Base-by-base conservation (phyloP, 2,888 invertebrate species). In the Cistogaster globosa region DNA sequence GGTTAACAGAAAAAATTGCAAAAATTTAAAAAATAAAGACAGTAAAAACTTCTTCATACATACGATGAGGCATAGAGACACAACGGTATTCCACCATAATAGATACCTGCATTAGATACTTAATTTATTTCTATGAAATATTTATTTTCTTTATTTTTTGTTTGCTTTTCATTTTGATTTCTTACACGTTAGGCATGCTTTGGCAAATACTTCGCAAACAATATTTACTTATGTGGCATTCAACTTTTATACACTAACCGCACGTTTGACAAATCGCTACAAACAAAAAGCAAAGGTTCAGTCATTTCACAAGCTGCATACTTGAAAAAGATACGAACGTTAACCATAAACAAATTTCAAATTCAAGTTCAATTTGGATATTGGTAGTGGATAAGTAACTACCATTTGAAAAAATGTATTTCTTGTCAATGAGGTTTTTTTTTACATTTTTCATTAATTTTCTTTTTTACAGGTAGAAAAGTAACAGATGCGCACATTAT, bases 1-100 rank as follows among this genome's bases (percentile, higher is more conserved):
- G 83, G 85, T 86, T 86, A 84, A 67, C 82, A 72, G 69, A 78
- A 84, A 85, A 80, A 60, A 62, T 77, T 67, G 32, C 48, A 80
- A 72, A 65, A 74, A 63, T 65, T 32, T 16, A 60, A 22, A 48
- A 65, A 51, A 45, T 5, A 18, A 60, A 12, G 22, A 58, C 58
- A 16, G 12, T 18, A 60, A 77, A 45, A 67, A 36, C 22, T 67
- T 71, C 20, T 74, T 48, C 48, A 32, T 26, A 57, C 48, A 32
- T 26, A 57, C 38, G 71, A 77, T 81, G 79, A 80, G 48, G 67
- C 79, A 67, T 67, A 67, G 55, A 48, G 55, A 57, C 57, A 63
- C 76, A 77, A 80, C 81, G 72, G 80, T 77, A 76, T 80, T 67
- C 62, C 42, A 69, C 20, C 36, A 72, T 67, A 67, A 60, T 18